Percentiles rank a stretch among this genome's conserved stretches.
Evolutionary conservation across 1,140 invertebrate genomes (phyloP).

Genomic region (Drosophila pseudoobscura): DNA sequence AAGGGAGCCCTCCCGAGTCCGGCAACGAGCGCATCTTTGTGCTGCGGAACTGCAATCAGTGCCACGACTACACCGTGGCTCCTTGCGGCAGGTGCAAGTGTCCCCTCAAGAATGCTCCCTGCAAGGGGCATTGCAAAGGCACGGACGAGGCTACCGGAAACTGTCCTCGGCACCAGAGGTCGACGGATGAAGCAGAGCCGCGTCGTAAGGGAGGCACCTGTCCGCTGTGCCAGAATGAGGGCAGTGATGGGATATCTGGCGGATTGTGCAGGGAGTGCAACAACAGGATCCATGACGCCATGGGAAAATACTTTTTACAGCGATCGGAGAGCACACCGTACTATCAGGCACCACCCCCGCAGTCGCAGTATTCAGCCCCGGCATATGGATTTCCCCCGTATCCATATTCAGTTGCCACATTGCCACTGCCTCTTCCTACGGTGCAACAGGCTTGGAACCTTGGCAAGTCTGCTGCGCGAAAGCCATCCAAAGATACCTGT

Average conservation of each 20-base stretch:
- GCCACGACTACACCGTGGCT: slow-evolving; percentile 21
- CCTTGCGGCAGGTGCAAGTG: slow-evolving; percentile 14
- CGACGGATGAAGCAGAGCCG: too few species aligned
- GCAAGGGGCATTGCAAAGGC: not conserved
- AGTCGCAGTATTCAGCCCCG: too few species aligned
- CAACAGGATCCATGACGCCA: slow-evolving; percentile 16
- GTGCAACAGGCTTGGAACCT: too few species aligned
- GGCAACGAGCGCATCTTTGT: slow-evolving; percentile 27
- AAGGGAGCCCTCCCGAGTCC: not conserved
- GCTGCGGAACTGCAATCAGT: slow-evolving; percentile 30
- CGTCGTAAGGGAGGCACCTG: slow-evolving; percentile 12
- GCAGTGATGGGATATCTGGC: not conserved
- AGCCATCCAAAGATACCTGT: too few species aligned
- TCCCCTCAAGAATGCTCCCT: not conserved
- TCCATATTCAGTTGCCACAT: too few species aligned
- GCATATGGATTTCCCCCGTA: too few species aligned
- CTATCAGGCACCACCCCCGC: too few species aligned
- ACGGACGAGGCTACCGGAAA: not conserved
- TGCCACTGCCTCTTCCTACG: too few species aligned
- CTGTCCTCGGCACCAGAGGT: not conserved
- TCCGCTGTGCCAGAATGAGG: slow-evolving; percentile 13
- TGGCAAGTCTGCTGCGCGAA: too few species aligned
- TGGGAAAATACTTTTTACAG: slow-evolving; percentile 4
- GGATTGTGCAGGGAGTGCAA: slow-evolving; percentile 40
- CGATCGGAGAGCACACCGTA: too few species aligned